Base-by-base conservation (phyloP, 1,140 invertebrate species). In the Drosophila insularis region DNA sequence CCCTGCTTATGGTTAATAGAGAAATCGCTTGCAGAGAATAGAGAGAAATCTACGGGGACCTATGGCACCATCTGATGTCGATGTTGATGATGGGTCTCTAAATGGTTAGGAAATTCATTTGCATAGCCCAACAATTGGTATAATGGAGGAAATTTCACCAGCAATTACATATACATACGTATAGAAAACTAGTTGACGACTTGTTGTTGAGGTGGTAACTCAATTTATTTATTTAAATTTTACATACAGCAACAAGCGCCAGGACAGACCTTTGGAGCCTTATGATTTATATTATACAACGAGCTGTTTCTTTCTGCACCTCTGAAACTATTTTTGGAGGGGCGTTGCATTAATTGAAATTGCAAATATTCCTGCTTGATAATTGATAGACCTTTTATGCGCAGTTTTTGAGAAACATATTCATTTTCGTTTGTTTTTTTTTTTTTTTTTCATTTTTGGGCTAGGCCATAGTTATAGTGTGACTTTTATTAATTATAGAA, bases 271-370 rank as follows among this genome's bases (percentile, higher is more conserved):
- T 77, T 66, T 59, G 56, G 60, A 66, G 64, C 68, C 65, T 56
- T 71, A 78, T 89, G 84, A 89, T 89, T 89, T 89, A 89, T 89
- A 76, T 89, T 85, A 89, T 80, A 89, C 74, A 89, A 13, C 14
- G 17, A 21, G 43, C 43, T 11, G 43, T 32, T 58, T 1, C 68
- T 89, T 89, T 62, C 37, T 43, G 67, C 14, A 37, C 32, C 5
- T 37, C 71, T 58, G 59, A 70, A 17, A 35, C 10, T 35, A 10
- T 55, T n/a, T 56, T 58, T 37, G 27, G 27, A 5, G 8, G 77
- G 84, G 80, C 80, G 84, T 84, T 89, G 85, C 80, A 89, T 81
- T 89, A 89, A 89, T 89, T 89, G 85, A 89, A 89, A 89, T 89
- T 89, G 84, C 84, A 89, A 89, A 89, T 89, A 64, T 74, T 71